Percentiles rank a stretch among this genome's conserved stretches.
phyloP scores from a whole-genome alignment of 92 coral and sea anemone species.

The Umimayanthus chanpuru region DNA sequence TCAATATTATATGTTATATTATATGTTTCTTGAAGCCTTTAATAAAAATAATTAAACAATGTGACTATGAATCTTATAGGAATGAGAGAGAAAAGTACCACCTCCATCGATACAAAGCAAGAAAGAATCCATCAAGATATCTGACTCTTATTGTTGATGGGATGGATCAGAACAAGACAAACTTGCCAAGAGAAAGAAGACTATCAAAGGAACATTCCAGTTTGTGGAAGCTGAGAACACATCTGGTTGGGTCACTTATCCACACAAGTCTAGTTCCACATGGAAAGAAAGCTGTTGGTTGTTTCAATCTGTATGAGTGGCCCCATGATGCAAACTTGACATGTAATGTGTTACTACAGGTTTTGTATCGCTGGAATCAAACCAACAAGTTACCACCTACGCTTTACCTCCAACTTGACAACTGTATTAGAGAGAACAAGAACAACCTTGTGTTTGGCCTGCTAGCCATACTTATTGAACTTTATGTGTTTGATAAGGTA shows the following conservation, averaged over 20 bases:
- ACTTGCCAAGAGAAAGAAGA: slow-evolving; percentile 40
- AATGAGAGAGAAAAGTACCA: slow-evolving; percentile 25
- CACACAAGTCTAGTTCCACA: slow-evolving; percentile 53
- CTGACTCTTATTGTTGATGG: slow-evolving; percentile 49
- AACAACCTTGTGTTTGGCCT: slow-evolving; percentile 50
- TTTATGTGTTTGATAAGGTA: slow-evolving; percentile 63
- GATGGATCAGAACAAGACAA: slow-evolving; percentile 52
- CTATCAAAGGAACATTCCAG: neutral
- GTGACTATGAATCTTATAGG: no score
- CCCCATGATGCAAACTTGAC: slow-evolving; percentile 72
- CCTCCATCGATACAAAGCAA: slow-evolving; percentile 52
- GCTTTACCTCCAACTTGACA: slow-evolving; percentile 63
- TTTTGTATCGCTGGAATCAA: slow-evolving; percentile 47
- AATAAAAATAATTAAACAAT: no score
- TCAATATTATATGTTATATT: no score
- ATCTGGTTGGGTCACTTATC: slow-evolving; percentile 59
- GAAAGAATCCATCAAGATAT: slow-evolving; percentile 42
- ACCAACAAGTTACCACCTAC: slow-evolving; percentile 56
- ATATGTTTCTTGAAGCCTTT: no score
- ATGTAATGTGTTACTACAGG: slow-evolving; percentile 47
- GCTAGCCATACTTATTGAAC: slow-evolving; percentile 54
- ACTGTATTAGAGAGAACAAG: slow-evolving; percentile 65
- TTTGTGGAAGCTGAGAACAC: slow-evolving; percentile 45
- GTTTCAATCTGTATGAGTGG: slow-evolving; percentile 62
- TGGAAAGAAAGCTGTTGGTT: slow-evolving; percentile 52